Evolutionary conservation across 1,140 invertebrate genomes (phyloP), one percentile per base, ranked within the genome.

Genomic region (Potamilus streckersoni): DNA sequence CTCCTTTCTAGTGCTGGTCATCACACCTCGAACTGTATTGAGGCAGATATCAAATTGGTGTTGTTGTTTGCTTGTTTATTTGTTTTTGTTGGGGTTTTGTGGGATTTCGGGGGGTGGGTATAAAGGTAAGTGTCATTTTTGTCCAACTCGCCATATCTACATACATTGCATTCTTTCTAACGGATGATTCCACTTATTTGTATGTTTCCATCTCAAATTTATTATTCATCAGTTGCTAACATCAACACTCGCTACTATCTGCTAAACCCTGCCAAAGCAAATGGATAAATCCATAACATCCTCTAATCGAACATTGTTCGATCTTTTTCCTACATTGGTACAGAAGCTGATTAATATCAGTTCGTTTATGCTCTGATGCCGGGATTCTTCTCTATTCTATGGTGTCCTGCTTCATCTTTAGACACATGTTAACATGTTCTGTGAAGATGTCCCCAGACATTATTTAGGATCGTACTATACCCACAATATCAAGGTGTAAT

Each of bases 311-410:
- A 55, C 14, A n/a, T 66, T 20, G 58, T 76, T 71, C 60, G 64
- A 31, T 13, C 69, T 31, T 17, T 76, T 61, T 59, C 69, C 69
- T 49, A 73, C 62, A 23, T 78, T 78, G 13, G 57, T 57, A 59
- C 38, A 73, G 55, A 78, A 68, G 5, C 67, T 71, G 61, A 82
- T 84, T 15, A 85, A 64, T n/a, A 66, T 66, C 4, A 84, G 38
- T 68, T 84, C 5, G 79, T 69, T 19, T 83, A 20, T 15, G 62
- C 57, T 38, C 79, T 16, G 16, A 79, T 27, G 19, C 87, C 88
- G 0, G 83, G 80, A 74, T 90, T 91, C 71, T 84, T 79, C 23
- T 56, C 69, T 63, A 90, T 89, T 64, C 84, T 83, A 20, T 79
- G 62, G 12, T 27, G 49, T 49, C 90, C 84, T 79, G 77, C 64